Percentiles rank a stretch among this genome's conserved stretches.
Conservation (phyloP, 30 jellyfish, hydroid and myxozoan genomes). For the Rhopilema esculentum region DNA sequence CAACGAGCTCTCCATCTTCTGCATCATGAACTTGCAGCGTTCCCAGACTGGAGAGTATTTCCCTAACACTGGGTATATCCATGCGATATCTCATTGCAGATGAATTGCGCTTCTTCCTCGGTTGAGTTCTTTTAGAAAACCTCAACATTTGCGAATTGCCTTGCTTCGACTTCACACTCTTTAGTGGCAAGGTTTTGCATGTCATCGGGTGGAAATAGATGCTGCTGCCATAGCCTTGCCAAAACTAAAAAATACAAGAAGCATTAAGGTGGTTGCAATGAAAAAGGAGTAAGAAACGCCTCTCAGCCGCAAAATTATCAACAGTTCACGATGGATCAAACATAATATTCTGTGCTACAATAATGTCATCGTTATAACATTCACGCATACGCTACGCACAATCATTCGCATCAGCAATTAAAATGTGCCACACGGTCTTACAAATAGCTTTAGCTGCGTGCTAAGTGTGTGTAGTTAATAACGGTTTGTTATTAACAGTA, state of each 20-base stretch:
- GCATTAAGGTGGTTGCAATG: too few relatives aligned
- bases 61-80: constrained; percentile 10
- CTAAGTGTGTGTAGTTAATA: too few relatives aligned
- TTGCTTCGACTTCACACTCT: not conserved
- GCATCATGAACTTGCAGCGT: not conserved
- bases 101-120: not conserved
- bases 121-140: not conserved
- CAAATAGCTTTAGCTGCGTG: too few relatives aligned
- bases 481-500: too few relatives aligned
- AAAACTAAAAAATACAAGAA: constrained; percentile 10
- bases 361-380: too few relatives aligned
- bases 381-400: too few relatives aligned
- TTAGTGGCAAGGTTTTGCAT: constrained; percentile 31
- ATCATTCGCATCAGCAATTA: too few relatives aligned
- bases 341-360: too few relatives aligned
- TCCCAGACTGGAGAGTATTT: constrained; percentile 1
- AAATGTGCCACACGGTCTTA: too few relatives aligned
- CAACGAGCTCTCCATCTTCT: not conserved
- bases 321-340: too few relatives aligned
- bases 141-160: constrained; percentile 19
- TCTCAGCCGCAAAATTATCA: too few relatives aligned
- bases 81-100: not conserved
- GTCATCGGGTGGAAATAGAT: constrained; percentile 63
- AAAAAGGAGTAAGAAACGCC: too few relatives aligned
- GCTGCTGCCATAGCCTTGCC: constrained; percentile 55